Conservation (phyloP, 2,797 vertebrate genomes). For the Scarus forsteni region DNA sequence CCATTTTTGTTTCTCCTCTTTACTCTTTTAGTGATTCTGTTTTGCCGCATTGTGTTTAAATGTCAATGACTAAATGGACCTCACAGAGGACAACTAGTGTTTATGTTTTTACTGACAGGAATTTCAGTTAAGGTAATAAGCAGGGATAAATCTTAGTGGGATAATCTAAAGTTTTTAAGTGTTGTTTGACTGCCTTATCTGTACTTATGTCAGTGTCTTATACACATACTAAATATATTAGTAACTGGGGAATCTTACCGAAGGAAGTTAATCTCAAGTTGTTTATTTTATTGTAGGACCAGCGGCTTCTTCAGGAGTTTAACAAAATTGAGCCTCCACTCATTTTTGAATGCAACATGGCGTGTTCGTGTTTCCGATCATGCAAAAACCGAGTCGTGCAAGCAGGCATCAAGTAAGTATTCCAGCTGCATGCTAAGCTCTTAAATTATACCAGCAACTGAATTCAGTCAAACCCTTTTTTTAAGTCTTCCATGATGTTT, state of each 20-base stretch:
- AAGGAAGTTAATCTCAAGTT: background rate
- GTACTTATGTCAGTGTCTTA: background rate
- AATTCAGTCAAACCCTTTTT: too few species aligned
- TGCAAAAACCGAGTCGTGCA: conserved; percentile 96
- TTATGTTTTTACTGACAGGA: too few species aligned
- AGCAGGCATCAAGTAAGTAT: conserved; percentile 90
- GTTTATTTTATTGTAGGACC: conserved; percentile 81
- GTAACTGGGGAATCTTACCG: background rate
- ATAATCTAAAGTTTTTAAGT: too few species aligned
- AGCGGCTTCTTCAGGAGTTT: conserved; percentile 93
- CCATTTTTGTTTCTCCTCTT: too few species aligned
- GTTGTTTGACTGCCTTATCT: background rate
- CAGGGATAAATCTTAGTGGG: too few species aligned
- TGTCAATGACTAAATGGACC: too few species aligned
- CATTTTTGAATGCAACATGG: conserved; percentile 97
- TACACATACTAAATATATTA: background rate
- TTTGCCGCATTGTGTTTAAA: too few species aligned
- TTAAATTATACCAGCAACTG: too few species aligned
- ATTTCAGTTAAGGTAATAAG: too few species aligned
- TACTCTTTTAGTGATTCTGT: too few species aligned
- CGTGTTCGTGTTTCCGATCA: conserved; percentile 90
- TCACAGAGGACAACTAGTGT: too few species aligned
- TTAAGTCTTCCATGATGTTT: too few species aligned
- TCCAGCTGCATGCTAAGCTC: background rate
- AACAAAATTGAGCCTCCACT: conserved; percentile 95